Evolutionary conservation across 2,797 vertebrate species (phyloP), one percentile per base, ranked within the genome.

Genomic region (Columba guinea): DNA sequence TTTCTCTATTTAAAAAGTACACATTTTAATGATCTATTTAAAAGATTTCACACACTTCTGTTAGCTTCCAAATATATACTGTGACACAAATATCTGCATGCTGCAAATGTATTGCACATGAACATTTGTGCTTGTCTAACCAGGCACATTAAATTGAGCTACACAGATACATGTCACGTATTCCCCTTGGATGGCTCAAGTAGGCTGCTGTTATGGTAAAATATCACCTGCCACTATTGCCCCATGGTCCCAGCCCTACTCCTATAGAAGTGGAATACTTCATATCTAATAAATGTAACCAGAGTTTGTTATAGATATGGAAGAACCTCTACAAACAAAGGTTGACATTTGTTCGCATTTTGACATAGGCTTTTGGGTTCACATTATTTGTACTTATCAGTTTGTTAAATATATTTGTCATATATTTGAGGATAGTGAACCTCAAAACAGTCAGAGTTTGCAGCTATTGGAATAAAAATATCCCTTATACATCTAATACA

Each of bases 121-220:
- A 89, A 30, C 3, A 17, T 49, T 74, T 70, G 89, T 76, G 86
- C 80, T 84, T 52, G 27, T 94, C 83, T 62, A 34, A 85, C 44
- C 90, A 68, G 90, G 78, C 68, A 64, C 69, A 44, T 58, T 65
- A 52, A 95, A 94, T 12, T 44, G 93, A 95, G 90, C 95, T 90
- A 44, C 94, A 87, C 68, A 78, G 89, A 89, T 87, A 55, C 5
- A 71, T 95, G 91, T 81, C 41, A 0, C 44, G 44, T 41, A 56
- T 81, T 93, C 89, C 91, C 94, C 83, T 73, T 1, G 44, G 94
- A 76, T 65, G 82, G 79, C 2, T 81, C 80, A 52, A 12, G n/a
- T 41, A 7, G 18, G 13, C 84, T 71, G 76, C 62, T 88, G 65
- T 74, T 69, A 28, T 37, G 55, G 53, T 75, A 82, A 56, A 20